These are phyloP conservation scores for Lanistes nyassanus DNA, from an alignment of 1,140 invertebrate species.

Conservation along the genomic window DNA sequence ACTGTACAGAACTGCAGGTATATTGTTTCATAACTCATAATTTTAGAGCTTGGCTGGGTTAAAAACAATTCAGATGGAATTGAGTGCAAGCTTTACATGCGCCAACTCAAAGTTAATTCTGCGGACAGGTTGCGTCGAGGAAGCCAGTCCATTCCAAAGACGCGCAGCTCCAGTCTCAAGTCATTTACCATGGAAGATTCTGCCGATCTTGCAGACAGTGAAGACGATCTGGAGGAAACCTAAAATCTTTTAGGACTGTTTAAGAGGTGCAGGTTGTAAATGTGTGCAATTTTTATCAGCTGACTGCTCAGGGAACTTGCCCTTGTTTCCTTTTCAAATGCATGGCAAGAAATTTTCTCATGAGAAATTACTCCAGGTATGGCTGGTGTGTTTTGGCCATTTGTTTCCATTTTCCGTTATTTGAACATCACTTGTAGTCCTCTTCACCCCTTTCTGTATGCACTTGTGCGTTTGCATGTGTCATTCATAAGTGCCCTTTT, in stretches of 20 bases:
- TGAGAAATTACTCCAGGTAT: not conserved
- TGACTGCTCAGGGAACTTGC: not conserved
- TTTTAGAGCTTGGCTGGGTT: too few relatives aligned
- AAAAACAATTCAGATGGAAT: not conserved
- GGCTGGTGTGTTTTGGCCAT: not conserved
- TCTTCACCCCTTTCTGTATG: too few relatives aligned
- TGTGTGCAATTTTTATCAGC: too few relatives aligned
- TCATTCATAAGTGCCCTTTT: too few relatives aligned
- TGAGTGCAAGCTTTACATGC: too few relatives aligned
- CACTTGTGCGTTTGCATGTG: too few relatives aligned
- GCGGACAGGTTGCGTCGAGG: slow-evolving; percentile 40
- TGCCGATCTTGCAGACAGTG: slow-evolving; percentile 42
- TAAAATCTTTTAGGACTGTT: not conserved
- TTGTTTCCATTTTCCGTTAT: not conserved
- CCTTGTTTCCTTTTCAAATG: not conserved
- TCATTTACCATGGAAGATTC: slow-evolving; percentile 46
- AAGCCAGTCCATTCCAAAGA: slow-evolving; percentile 29
- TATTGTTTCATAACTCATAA: too few relatives aligned
- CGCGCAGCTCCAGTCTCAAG: slow-evolving; percentile 36
- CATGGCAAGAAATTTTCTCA: too few relatives aligned
- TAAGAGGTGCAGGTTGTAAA: not conserved
- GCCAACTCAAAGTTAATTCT: too few relatives aligned
- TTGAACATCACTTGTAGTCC: not conserved
- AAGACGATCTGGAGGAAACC: slow-evolving; percentile 41
- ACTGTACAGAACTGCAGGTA: too few relatives aligned